Evolutionary conservation across 2,797 vertebrate genomes (phyloP).

Genomic region (Gorsachius magnificus): DNA sequence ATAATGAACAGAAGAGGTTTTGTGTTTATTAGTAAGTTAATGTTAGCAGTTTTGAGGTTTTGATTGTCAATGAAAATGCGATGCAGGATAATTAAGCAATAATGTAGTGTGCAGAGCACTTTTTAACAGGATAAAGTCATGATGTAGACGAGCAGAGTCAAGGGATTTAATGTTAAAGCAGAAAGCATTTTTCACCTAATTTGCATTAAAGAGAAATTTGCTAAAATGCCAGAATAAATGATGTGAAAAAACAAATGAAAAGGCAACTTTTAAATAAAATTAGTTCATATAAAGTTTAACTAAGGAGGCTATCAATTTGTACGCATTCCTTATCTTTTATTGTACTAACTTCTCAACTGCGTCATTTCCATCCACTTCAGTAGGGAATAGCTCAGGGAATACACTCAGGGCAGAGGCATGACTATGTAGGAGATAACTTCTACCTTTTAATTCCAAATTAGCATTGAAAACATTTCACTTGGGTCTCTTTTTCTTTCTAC

Average conservation of each 20-base stretch:
- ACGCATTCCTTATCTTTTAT: neutral
- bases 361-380: neutral
- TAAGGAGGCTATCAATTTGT: neutral
- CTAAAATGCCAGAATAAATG: conserved; percentile 36
- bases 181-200: conserved; percentile 48
- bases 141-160: conserved; percentile 25
- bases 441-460: conserved; percentile 3
- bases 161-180: conserved; percentile 29
- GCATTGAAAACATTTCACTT: neutral
- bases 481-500: neutral
- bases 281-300: conserved; percentile 21
- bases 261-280: conserved; percentile 50
- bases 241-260: conserved; percentile 45
- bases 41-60: conserved; percentile 33
- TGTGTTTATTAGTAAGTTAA: conserved; percentile 11
- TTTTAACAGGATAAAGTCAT: conserved; percentile 28
- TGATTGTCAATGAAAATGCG: conserved; percentile 14
- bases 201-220: conserved; percentile 49
- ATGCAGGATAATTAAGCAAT: conserved; percentile 45
- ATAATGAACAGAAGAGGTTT: neutral
- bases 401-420: neutral
- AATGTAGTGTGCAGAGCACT: conserved; percentile 5
- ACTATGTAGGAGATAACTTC: neutral
- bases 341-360: neutral
- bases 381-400: neutral